phyloP scores from a whole-genome alignment of 2,888 invertebrate genomes.

The Netelia melanura region DNA sequence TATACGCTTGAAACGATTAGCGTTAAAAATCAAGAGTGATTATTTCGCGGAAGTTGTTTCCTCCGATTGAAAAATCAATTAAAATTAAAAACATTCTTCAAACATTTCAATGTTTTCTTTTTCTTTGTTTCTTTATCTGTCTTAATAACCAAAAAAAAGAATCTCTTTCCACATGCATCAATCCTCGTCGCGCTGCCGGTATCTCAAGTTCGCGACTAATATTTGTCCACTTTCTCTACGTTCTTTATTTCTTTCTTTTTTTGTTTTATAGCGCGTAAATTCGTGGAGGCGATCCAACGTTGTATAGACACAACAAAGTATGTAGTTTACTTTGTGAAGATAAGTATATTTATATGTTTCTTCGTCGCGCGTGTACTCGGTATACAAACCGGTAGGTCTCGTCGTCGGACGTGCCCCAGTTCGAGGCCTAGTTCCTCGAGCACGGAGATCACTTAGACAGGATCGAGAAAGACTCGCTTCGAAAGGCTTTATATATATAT shows the following conservation, averaged over 20 bases:
- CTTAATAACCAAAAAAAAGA: background rate
- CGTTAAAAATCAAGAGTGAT: too few relatives aligned
- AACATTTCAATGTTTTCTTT: too few relatives aligned
- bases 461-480: slow-evolving; percentile 17
- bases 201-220: background rate
- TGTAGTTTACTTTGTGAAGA: slow-evolving; percentile 25
- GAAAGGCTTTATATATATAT: slow-evolving; percentile 11
- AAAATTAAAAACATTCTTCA: too few relatives aligned
- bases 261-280: background rate
- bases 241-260: background rate
- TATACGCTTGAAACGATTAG: too few relatives aligned
- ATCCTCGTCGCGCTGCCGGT: background rate
- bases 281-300: background rate
- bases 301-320: background rate
- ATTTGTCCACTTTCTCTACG: background rate
- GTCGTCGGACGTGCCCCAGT: slow-evolving; percentile 64
- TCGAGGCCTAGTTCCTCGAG: slow-evolving; percentile 69
- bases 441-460: slow-evolving; percentile 46
- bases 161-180: background rate
- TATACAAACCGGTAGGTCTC: slow-evolving; percentile 47
- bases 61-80: too few relatives aligned
- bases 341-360: slow-evolving; percentile 43
- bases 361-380: slow-evolving; percentile 3
- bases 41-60: too few relatives aligned
- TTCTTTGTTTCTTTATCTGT: too few relatives aligned